Evolutionary conservation across 2,888 invertebrate species (phyloP).

Genomic region (Drosophila anomalipes): DNA sequence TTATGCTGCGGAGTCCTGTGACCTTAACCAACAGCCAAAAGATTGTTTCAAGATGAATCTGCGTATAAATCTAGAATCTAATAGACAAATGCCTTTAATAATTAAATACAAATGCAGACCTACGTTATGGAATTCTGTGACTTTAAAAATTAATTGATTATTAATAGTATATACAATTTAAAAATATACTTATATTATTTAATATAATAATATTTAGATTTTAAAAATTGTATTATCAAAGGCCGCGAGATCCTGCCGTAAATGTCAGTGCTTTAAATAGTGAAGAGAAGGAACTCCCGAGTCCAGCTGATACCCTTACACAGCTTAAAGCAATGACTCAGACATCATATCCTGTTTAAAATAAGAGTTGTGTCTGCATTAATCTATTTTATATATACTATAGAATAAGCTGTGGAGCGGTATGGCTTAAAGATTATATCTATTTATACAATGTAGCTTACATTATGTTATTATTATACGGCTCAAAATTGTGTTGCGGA

Average conservation of each 20-base stretch:
- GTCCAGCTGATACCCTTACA: not conserved
- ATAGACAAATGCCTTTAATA: no score
- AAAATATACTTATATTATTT: not conserved
- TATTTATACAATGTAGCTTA: no score
- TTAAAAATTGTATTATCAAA: not conserved
- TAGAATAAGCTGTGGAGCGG: not conserved
- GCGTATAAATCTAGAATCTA: no score
- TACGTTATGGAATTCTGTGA: no score
- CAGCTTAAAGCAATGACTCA: not conserved
- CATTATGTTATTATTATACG: not conserved
- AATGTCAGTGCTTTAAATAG: not conserved
- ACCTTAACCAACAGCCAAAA: not conserved
- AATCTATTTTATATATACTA: not conserved
- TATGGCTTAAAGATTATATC: no score
- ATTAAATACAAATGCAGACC: no score
- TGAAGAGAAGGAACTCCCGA: not conserved
- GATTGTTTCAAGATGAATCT: no score
- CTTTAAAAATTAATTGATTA: not conserved
- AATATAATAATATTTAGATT: not conserved
- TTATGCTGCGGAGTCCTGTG: slow-evolving; percentile 47
- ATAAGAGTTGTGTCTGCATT: not conserved
- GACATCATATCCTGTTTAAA: not conserved
- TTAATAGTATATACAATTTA: not conserved
- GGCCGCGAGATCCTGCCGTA: not conserved
- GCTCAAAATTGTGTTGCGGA: slow-evolving; percentile 40